These are phyloP conservation scores for Anomalospiza imberbis DNA, from an alignment of 2,797 vertebrate species.

Conservation along the genomic window DNA sequence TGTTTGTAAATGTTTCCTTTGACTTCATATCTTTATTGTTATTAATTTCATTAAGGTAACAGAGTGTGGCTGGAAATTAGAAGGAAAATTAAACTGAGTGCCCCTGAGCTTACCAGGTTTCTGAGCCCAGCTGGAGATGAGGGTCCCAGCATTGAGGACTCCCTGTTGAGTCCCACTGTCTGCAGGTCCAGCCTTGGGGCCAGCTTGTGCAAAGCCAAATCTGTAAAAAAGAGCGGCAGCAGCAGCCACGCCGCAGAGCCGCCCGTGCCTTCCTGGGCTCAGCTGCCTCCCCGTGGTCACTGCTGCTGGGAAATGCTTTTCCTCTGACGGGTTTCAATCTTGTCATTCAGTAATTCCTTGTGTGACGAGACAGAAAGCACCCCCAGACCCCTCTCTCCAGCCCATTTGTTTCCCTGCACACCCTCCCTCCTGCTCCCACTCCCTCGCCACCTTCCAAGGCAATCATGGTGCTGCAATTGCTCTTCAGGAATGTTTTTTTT, in stretches of 20 bases:
- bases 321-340: slow-evolving; percentile 9
- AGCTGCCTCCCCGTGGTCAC: slow-evolving; percentile 12
- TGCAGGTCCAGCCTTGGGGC: not conserved
- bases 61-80: not conserved
- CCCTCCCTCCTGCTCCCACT: not conserved
- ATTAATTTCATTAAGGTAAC: not conserved
- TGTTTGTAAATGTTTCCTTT: not conserved
- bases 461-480: not conserved
- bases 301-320: slow-evolving; percentile 36
- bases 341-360: slow-evolving; percentile 8
- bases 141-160: not conserved
- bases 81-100: not conserved
- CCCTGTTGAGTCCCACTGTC: not conserved
- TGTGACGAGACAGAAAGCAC: not conserved
- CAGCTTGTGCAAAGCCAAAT: not conserved
- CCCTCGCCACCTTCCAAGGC: not conserved
- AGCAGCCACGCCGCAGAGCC: not conserved
- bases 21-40: not conserved
- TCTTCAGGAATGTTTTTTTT: slow-evolving; percentile 2
- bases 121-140: not conserved
- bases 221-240: not conserved
- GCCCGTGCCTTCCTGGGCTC: not conserved
- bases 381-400: not conserved
- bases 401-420: not conserved
- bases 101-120: accelerated